A percentile compares a stretch with the other conserved stretches of the same genome.
These are phyloP conservation scores for Ptilodon capucinus DNA, from an alignment of 2,888 invertebrate species.

Conservation along the genomic window DNA sequence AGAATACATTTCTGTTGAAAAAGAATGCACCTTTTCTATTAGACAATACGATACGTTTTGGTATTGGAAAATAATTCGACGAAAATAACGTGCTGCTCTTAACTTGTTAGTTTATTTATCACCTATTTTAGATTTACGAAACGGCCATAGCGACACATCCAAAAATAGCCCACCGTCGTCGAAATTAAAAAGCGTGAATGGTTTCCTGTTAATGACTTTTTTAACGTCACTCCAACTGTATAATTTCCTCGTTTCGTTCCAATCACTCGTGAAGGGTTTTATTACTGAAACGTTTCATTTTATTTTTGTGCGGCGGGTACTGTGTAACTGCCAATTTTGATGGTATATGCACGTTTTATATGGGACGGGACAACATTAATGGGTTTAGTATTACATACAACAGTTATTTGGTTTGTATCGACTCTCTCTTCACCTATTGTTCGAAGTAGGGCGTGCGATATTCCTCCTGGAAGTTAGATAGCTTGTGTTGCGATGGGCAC, in stretches of 20 bases:
- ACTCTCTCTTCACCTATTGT: neutral
- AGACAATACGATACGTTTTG: too few species aligned
- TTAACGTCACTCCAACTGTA: slow-evolving; percentile 48
- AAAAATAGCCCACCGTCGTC: slow-evolving; percentile 39
- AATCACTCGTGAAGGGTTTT: slow-evolving; percentile 47
- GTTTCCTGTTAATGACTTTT: slow-evolving; percentile 43
- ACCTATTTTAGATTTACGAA: slow-evolving; percentile 5
- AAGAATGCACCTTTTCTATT: too few species aligned
- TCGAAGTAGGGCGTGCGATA: neutral
- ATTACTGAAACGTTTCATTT: slow-evolving; percentile 36
- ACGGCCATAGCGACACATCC: slow-evolving; percentile 27
- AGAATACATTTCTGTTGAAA: too few species aligned
- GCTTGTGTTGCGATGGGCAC: too few species aligned
- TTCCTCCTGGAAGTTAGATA: too few species aligned
- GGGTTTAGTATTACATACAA: neutral
- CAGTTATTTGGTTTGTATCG: neutral
- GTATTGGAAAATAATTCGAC: too few species aligned
- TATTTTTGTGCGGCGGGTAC: slow-evolving; percentile 27
- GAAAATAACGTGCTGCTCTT: too few species aligned
- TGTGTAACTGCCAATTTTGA: slow-evolving; percentile 26
- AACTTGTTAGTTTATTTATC: too few species aligned
- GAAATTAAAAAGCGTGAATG: slow-evolving; percentile 35
- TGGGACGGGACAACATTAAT: slow-evolving; percentile 15
- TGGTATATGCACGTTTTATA: slow-evolving; percentile 17
- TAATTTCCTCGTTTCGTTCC: slow-evolving; percentile 45